These are phyloP conservation scores for Melanotaenia maccullochi DNA, from an alignment of 2,797 vertebrate genomes.

Conservation along the genomic window DNA sequence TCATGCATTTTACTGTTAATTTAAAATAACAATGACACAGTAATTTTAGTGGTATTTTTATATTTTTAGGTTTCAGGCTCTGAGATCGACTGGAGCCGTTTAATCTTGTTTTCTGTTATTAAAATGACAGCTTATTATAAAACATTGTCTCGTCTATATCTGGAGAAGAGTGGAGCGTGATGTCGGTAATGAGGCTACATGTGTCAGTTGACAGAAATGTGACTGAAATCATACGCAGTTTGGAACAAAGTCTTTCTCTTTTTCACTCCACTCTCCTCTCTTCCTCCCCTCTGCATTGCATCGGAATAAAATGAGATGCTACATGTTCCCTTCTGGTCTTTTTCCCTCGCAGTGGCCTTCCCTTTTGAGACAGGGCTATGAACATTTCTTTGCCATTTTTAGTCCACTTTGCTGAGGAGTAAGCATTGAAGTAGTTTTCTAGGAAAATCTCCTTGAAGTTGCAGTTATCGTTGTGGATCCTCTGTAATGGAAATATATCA, in stretches of 20 bases:
- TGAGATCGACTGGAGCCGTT: constrained; percentile 6
- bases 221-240: constrained; percentile 36
- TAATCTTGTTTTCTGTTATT: constrained; percentile 18
- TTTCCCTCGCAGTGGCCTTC: constrained; percentile 90
- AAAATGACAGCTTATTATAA: constrained; percentile 25
- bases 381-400: constrained; percentile 93
- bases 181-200: constrained; percentile 50
- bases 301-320: constrained; percentile 96
- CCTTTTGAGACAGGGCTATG: constrained; percentile 94
- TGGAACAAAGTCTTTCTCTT: constrained; percentile 10
- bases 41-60: constrained; percentile 27
- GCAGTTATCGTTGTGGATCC: constrained; percentile 95
- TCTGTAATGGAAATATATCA: constrained; percentile 80
- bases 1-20: constrained; percentile 41
- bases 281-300: constrained; percentile 89
- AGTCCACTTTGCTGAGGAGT: constrained; percentile 95
- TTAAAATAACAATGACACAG: constrained; percentile 57
- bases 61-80: constrained; percentile 31
- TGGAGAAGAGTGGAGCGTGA: constrained; percentile 45
- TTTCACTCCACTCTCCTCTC: constrained; percentile 79
- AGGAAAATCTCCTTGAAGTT: constrained; percentile 97
- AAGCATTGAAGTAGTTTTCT: constrained; percentile 98
- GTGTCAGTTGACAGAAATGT: constrained; percentile 53
- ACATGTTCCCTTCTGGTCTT: constrained; percentile 93
- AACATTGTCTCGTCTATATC: constrained; percentile 42